These are phyloP conservation scores for Morinoia aosen DNA, from an alignment of 2,888 invertebrate species.

Conservation along the genomic window DNA sequence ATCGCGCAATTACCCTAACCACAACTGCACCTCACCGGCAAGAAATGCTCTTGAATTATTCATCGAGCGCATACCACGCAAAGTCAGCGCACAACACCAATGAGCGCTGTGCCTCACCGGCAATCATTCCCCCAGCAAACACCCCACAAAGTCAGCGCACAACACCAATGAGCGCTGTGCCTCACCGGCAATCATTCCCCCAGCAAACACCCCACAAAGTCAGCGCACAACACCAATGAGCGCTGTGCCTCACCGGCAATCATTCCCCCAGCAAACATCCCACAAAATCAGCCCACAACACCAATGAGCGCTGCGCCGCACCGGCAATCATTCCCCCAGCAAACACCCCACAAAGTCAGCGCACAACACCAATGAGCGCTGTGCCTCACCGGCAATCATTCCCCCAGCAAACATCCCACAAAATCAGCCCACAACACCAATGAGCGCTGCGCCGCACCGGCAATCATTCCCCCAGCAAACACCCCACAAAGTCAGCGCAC, in stretches of 20 bases:
- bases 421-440: background rate
- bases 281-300: background rate
- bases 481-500: background rate
- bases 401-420: background rate
- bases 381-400: background rate
- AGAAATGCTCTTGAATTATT: background rate
- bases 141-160: background rate
- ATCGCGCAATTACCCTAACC: no score
- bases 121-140: background rate
- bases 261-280: background rate
- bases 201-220: background rate
- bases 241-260: background rate
- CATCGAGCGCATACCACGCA: background rate
- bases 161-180: no score
- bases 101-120: background rate
- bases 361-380: no score
- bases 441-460: no score
- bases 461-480: no score
- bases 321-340: conserved; percentile 16
- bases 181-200: background rate
- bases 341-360: background rate
- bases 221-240: background rate
- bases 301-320: background rate
- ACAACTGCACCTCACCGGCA: no score
- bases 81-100: background rate